Conservation (phyloP, 2,113 vertebrate genomes). For the Zosterops lateralis region DNA sequence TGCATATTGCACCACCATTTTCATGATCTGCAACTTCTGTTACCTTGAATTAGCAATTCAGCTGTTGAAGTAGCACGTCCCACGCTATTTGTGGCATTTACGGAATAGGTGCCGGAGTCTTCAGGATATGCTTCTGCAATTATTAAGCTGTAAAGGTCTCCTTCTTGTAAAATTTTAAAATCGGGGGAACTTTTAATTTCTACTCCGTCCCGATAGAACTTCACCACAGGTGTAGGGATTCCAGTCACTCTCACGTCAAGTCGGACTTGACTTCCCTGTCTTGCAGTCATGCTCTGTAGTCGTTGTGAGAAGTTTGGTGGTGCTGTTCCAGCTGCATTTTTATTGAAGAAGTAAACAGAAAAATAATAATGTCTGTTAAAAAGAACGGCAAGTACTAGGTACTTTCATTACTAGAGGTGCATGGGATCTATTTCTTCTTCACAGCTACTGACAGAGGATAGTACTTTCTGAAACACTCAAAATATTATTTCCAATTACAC, state of each 20-base stretch:
- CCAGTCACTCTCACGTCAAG: slow-evolving; percentile 92
- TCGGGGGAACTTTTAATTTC: slow-evolving; percentile 98
- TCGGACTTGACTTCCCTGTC: slow-evolving; percentile 93
- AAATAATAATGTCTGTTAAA: neutral
- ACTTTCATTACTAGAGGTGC: neutral
- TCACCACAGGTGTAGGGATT: slow-evolving; percentile 96
- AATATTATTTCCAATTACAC: neutral
- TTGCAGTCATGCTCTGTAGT: slow-evolving; percentile 91
- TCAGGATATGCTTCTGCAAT: slow-evolving; percentile 94
- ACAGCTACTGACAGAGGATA: neutral
- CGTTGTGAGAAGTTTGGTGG: slow-evolving; percentile 93
- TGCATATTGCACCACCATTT: neutral
- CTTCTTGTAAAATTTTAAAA: slow-evolving; percentile 93
- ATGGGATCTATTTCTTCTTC: neutral
- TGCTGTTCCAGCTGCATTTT: slow-evolving; percentile 84
- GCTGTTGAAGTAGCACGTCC: slow-evolving; percentile 96
- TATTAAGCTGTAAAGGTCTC: slow-evolving; percentile 92
- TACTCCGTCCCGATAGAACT: slow-evolving; percentile 96
- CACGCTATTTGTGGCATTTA: slow-evolving; percentile 91
- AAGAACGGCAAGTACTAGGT: neutral
- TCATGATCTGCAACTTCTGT: neutral
- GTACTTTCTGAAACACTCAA: neutral
- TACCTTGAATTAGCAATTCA: slow-evolving; percentile 94
- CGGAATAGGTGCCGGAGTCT: slow-evolving; percentile 96
- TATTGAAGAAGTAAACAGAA: neutral